A percentile compares a stretch with the other conserved stretches of the same genome.
Conservation (phyloP, 2,797 vertebrate genomes). For the Rhincodon typus region DNA sequence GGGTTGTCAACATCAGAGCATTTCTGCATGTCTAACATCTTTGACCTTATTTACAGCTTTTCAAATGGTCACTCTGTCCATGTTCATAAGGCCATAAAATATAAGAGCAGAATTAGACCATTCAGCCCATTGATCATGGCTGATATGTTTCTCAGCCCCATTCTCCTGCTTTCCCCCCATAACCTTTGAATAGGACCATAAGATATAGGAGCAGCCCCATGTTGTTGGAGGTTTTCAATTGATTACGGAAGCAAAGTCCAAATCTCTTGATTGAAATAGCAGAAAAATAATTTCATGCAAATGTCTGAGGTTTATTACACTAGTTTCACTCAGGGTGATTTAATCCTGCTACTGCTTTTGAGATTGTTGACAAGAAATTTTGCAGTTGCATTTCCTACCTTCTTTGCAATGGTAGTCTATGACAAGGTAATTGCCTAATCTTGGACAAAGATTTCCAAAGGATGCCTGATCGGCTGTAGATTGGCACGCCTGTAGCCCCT, state of each 20-base stretch:
- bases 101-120: too few species aligned
- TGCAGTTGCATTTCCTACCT: conserved; percentile 59
- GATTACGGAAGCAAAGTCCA: neutral
- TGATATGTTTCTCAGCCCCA: too few species aligned
- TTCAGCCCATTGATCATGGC: too few species aligned
- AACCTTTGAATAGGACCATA: too few species aligned
- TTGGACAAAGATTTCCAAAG: conserved; percentile 76
- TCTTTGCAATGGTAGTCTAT: conserved; percentile 79
- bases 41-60: neutral
- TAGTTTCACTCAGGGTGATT: neutral
- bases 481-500: conserved; percentile 81
- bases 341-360: neutral
- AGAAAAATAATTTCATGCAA: neutral
- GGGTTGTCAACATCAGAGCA: neutral
- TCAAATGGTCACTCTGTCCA: neutral
- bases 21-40: neutral
- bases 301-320: neutral
- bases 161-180: too few species aligned
- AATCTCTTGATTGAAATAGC: neutral
- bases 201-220: too few species aligned
- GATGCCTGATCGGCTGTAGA: conserved; percentile 61
- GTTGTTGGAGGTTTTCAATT: too few species aligned
- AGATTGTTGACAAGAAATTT: neutral
- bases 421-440: conserved; percentile 77
- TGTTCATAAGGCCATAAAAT: too few species aligned